Evolutionary conservation across 64 coral and sea anemone species (phyloP).

Genomic region (Actinia equina): DNA sequence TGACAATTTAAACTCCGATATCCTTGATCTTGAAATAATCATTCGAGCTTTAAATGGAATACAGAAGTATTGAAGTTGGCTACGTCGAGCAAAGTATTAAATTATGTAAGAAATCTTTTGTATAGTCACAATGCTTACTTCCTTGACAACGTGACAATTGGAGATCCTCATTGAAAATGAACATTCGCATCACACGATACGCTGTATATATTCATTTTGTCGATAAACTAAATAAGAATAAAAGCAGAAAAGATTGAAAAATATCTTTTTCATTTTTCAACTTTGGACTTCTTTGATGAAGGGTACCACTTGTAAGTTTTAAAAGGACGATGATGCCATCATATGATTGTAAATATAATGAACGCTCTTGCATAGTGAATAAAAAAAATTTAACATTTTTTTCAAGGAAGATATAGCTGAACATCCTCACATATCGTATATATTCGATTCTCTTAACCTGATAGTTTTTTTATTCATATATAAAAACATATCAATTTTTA

Average conservation of each 20-base stretch:
- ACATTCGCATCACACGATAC: not conserved
- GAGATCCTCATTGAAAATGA: not conserved
- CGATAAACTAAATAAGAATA: not conserved
- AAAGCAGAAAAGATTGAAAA: not conserved
- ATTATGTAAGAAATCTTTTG: conserved; percentile 3
- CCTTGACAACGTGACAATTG: not conserved
- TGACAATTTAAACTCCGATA: not conserved
- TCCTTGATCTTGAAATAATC: conserved; percentile 1
- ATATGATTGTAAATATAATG: not conserved
- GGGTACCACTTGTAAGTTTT: too few relatives aligned
- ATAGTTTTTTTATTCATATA: not conserved
- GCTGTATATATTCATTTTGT: not conserved
- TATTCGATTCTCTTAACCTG: too few relatives aligned
- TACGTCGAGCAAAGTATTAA: not conserved
- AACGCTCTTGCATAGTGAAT: too few relatives aligned
- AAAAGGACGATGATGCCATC: not conserved
- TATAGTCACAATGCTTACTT: not conserved
- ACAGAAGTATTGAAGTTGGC: not conserved
- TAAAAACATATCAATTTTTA: not conserved
- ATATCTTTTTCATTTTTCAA: not conserved
- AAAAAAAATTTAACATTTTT: not conserved
- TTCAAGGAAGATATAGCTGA: too few relatives aligned
- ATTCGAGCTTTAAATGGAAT: not conserved
- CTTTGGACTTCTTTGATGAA: too few relatives aligned
- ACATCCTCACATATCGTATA: too few relatives aligned